Conservation (phyloP, 2,113 vertebrate species). For the Parus major region DNA sequence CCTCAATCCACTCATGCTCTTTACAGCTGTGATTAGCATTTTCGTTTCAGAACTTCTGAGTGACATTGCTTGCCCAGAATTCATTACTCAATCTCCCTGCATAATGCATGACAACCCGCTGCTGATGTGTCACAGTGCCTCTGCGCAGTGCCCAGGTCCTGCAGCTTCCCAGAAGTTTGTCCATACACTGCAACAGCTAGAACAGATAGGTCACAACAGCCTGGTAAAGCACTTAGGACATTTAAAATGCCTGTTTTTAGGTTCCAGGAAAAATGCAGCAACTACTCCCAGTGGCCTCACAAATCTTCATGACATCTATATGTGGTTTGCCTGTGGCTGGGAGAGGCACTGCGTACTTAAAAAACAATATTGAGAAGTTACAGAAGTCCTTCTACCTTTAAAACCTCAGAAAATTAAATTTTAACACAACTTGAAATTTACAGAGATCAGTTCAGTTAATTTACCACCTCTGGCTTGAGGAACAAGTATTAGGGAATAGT, state of each 20-base stretch:
- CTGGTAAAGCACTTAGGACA: background rate
- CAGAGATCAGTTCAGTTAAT: background rate
- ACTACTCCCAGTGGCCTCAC: background rate
- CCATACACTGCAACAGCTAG: background rate
- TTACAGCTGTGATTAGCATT: constrained; percentile 34
- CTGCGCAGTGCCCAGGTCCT: background rate
- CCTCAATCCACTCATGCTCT: constrained; percentile 40
- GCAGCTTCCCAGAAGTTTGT: background rate
- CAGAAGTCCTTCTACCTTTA: background rate
- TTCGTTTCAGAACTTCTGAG: background rate
- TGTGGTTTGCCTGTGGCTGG: background rate
- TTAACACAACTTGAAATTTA: background rate
- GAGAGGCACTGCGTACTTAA: background rate
- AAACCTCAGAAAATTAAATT: background rate
- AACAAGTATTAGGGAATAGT: background rate
- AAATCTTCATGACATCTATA: background rate
- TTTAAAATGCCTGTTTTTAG: background rate
- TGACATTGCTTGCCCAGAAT: background rate
- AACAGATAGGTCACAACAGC: background rate
- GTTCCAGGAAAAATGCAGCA: background rate
- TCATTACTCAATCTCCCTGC: constrained; percentile 24
- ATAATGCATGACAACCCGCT: background rate
- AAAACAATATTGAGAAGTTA: background rate
- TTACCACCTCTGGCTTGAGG: background rate
- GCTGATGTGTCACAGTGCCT: background rate